A percentile compares a stretch with the other conserved stretches of the same genome.
Conservation (phyloP, 2,797 vertebrate species). For the Ctenopoma multispine region DNA sequence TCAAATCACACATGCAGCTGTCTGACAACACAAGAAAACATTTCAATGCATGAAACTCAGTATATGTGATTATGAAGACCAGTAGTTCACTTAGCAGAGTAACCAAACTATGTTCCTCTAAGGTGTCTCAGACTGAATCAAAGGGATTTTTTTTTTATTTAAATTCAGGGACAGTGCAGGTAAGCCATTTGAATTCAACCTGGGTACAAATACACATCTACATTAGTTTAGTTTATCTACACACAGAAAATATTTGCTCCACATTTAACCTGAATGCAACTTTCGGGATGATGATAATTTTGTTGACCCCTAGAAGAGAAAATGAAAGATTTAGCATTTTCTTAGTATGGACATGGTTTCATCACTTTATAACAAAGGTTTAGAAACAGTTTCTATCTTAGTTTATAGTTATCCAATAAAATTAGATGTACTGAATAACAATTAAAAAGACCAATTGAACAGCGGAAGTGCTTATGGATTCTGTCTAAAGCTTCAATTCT, state of each 20-base stretch:
- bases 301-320: background rate
- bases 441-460: slow-evolving; percentile 7
- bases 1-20: slow-evolving; percentile 8
- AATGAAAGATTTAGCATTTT: background rate
- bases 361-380: background rate
- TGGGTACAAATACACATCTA: too few relatives aligned
- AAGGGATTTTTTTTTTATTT: background rate
- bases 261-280: background rate
- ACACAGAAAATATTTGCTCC: background rate
- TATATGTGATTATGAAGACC: background rate
- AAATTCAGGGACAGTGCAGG: background rate
- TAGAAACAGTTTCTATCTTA: background rate
- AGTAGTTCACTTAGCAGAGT: background rate
- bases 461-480: slow-evolving; percentile 10
- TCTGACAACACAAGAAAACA: slow-evolving; percentile 15
- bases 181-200: too few relatives aligned
- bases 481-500: slow-evolving; percentile 48
- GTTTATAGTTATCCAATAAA: slow-evolving; percentile 8
- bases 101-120: background rate
- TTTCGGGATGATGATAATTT: background rate
- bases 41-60: background rate
- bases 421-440: background rate
- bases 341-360: background rate
- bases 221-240: background rate
- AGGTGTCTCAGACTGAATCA: background rate